Base-by-base conservation (phyloP, 2,888 invertebrate species). In the Platycnemis pennipes region DNA sequence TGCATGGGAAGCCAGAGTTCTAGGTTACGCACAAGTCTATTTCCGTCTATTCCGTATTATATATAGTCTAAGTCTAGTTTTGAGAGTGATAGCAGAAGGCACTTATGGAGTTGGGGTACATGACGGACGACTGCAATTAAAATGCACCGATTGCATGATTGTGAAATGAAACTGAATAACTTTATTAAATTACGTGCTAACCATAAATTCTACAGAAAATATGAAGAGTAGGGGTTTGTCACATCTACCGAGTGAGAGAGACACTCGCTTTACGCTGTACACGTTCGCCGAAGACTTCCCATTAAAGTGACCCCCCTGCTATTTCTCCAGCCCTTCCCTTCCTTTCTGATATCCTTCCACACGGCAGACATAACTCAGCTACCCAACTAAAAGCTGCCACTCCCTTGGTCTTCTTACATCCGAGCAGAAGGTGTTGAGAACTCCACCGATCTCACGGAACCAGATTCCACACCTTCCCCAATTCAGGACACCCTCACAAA, bases 241-340 rank as follows among this genome's bases (percentile, higher is more conserved):
- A 1, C 63, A 22, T 63, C 63, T 63, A 4, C 31, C 77, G 1
- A 37, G 37, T 5, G 37, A 7, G 13, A 13, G 22, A 77, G 37
- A 77, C 77, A 8, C 63, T n/a, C 63, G 63, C 63, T n/a, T n/a
- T 26, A n/a, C 63, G 37, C 77, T 13, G 77, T 37, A 37, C 77
- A 31, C 77, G 77, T 77, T 37, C 77, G n/a, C 37, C 77, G 13
- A 77, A 77, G 77, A 77, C 31, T 77, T 77, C 77, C 77, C 77
- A 77, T 77, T 77, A 87, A 13, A 46, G 22, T 0, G 46, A 4
- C 45, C 86, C 2, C 86, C 44, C 44, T 44, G 26, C 46, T 26
- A 44, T 46, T 87, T 87, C 45, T 46, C 19, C n/a, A 42, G 0
- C 87, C 44, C 44, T n/a, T n/a, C 46, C 44, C 45, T 37, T 77